Percentiles rank a stretch among this genome's conserved stretches.
Conservation (phyloP, 2,888 invertebrate genomes). For the Rhingia campestris region DNA sequence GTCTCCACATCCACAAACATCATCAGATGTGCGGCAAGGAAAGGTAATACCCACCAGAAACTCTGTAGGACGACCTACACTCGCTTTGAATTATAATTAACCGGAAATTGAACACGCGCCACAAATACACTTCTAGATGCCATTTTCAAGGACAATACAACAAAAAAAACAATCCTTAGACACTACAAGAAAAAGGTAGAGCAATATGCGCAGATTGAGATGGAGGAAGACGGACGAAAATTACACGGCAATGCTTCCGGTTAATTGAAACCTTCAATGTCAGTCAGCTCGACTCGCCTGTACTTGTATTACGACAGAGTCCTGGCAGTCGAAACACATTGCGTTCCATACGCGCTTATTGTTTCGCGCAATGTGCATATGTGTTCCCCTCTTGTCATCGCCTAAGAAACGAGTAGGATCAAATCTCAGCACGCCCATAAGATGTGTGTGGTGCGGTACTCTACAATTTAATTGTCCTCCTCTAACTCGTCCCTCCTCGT, state of each 20-base stretch:
- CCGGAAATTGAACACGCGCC: slow-evolving; percentile 83
- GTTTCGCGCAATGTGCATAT: slow-evolving; percentile 70
- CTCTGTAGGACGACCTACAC: slow-evolving; percentile 51
- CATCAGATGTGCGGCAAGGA: slow-evolving; percentile 32
- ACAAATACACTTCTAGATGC: slow-evolving; percentile 58
- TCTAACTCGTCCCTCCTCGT: slow-evolving; percentile 51
- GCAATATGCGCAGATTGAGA: slow-evolving; percentile 63
- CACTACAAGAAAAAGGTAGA: slow-evolving; percentile 63
- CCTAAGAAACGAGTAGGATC: slow-evolving; percentile 57
- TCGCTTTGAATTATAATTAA: slow-evolving; percentile 79
- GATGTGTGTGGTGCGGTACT: slow-evolving; percentile 53
- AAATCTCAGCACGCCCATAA: slow-evolving; percentile 72
- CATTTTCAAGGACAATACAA: slow-evolving; percentile 71
- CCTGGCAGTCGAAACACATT: slow-evolving; percentile 76
- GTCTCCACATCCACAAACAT: slow-evolving; percentile 9
- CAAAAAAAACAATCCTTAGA: slow-evolving; percentile 57
- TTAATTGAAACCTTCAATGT: slow-evolving; percentile 74
- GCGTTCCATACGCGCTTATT: slow-evolving; percentile 57
- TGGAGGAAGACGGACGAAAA: slow-evolving; percentile 59
- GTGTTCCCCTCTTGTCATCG: slow-evolving; percentile 7
- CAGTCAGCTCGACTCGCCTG: slow-evolving; percentile 53
- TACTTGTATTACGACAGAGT: slow-evolving; percentile 59
- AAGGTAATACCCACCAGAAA: slow-evolving; percentile 44
- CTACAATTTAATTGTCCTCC: slow-evolving; percentile 65
- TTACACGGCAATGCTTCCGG: slow-evolving; percentile 71